These are phyloP conservation scores for Cheirogaleus major DNA, from an alignment of 2,797 vertebrate genomes.

Conservation along the genomic window DNA sequence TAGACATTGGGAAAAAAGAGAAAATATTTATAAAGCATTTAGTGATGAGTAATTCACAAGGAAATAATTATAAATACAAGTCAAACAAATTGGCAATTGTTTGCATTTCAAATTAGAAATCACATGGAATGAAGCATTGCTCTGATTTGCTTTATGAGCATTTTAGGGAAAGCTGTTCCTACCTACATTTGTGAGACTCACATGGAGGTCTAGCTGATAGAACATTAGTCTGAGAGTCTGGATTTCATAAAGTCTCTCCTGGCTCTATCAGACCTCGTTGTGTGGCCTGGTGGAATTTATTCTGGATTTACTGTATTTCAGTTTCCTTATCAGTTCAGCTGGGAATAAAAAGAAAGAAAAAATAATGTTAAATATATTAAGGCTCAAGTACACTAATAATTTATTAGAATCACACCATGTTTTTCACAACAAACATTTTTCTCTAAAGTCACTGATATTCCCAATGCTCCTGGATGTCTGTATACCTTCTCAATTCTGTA, in stretches of 20 bases:
- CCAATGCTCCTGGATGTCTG: background rate
- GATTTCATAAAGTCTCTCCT: constrained; percentile 58
- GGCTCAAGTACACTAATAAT: background rate
- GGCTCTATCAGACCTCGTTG: constrained; percentile 55
- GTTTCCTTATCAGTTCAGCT: constrained; percentile 61
- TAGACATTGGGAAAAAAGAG: constrained; percentile 63
- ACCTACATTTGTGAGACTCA: constrained; percentile 54
- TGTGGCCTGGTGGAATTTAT: constrained; percentile 65
- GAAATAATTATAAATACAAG: constrained; percentile 81
- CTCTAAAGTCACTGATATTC: background rate
- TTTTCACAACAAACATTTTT: constrained; percentile 51
- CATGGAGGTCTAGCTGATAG: constrained; percentile 71
- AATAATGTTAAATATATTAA: constrained; percentile 18
- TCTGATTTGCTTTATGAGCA: constrained; percentile 52
- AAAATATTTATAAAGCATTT: constrained; percentile 80
- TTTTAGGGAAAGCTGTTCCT: constrained; percentile 48
- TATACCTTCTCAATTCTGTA: background rate
- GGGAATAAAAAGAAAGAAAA: constrained; percentile 37
- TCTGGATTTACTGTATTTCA: constrained; percentile 52
- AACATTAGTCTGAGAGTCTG: constrained; percentile 30
- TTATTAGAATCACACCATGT: background rate
- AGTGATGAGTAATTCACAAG: constrained; percentile 80
- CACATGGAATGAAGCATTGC: constrained; percentile 54
- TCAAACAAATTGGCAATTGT: constrained; percentile 80
- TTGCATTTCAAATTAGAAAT: constrained; percentile 75